Percentiles rank a stretch among this genome's conserved stretches.
phyloP scores from a whole-genome alignment of 2,888 invertebrate genomes.

The Ceriagrion tenellum region DNA sequence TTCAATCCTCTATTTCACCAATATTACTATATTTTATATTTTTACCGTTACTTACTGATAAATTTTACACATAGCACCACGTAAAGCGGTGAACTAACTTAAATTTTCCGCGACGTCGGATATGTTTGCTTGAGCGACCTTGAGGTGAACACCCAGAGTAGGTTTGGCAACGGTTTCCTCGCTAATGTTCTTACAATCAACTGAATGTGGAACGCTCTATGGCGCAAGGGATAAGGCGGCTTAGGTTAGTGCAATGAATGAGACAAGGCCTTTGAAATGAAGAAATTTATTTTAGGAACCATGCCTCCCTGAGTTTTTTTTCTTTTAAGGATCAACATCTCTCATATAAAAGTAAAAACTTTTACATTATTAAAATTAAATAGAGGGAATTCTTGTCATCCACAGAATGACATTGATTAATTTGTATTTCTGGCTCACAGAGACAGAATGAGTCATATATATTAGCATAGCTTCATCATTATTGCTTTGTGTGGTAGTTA shows the following conservation, averaged over 20 bases:
- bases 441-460: slow-evolving; percentile 54
- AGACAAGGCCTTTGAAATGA: neutral
- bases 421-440: slow-evolving; percentile 46
- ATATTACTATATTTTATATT: too few relatives aligned
- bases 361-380: slow-evolving; percentile 27
- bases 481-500: neutral
- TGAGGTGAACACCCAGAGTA: too few relatives aligned
- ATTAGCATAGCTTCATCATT: neutral
- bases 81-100: too few relatives aligned
- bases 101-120: too few relatives aligned
- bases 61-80: too few relatives aligned
- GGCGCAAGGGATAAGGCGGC: too few relatives aligned
- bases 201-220: too few relatives aligned
- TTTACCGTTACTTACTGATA: too few relatives aligned
- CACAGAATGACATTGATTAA: slow-evolving; percentile 52
- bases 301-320: slow-evolving; percentile 63
- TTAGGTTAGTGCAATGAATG: neutral
- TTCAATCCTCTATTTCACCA: too few relatives aligned
- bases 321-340: slow-evolving; percentile 4
- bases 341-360: slow-evolving; percentile 60
- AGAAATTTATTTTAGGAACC: slow-evolving; percentile 59
- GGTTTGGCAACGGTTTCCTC: too few relatives aligned
- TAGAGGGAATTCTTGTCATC: slow-evolving; percentile 4
- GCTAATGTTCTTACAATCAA: too few relatives aligned
- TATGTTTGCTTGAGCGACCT: too few relatives aligned